Percentiles rank a stretch among this genome's conserved stretches.
Conservation (phyloP, 2,797 vertebrate species). For the Picus viridis region DNA sequence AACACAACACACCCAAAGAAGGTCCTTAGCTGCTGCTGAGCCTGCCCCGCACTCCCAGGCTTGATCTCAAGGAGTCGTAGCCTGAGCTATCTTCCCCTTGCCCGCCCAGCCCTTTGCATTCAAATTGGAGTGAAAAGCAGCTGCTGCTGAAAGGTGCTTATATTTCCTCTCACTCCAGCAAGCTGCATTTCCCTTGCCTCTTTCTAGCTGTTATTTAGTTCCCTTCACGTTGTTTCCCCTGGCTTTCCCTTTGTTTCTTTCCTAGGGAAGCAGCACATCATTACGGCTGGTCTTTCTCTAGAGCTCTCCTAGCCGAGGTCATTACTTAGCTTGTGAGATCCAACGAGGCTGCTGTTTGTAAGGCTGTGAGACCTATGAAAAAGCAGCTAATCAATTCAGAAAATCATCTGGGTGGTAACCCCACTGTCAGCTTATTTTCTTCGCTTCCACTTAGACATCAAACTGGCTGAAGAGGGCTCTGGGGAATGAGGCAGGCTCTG, state of each 20-base stretch:
- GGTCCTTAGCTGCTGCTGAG: not conserved
- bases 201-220: slow-evolving; percentile 43
- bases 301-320: slow-evolving; percentile 43
- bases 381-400: slow-evolving; percentile 75
- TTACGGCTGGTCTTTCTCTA: slow-evolving; percentile 60
- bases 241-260: slow-evolving; percentile 66
- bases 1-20: not conserved
- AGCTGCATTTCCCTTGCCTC: slow-evolving; percentile 19
- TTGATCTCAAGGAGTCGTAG: not conserved
- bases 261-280: slow-evolving; percentile 48
- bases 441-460: slow-evolving; percentile 77
- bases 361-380: slow-evolving; percentile 43
- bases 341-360: slow-evolving; percentile 46
- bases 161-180: not conserved
- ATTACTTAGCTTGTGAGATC: slow-evolving; percentile 50
- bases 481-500: slow-evolving; percentile 56
- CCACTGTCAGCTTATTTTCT: slow-evolving; percentile 76
- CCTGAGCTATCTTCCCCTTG: not conserved
- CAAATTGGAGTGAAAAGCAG: not conserved
- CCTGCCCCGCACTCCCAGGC: not conserved
- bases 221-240: slow-evolving; percentile 31
- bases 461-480: slow-evolving; percentile 71
- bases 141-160: slow-evolving; percentile 9
- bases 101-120: not conserved
- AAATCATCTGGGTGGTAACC: slow-evolving; percentile 77